Conservation (phyloP, 2,797 vertebrate species). For the Jordanella pulchra region DNA sequence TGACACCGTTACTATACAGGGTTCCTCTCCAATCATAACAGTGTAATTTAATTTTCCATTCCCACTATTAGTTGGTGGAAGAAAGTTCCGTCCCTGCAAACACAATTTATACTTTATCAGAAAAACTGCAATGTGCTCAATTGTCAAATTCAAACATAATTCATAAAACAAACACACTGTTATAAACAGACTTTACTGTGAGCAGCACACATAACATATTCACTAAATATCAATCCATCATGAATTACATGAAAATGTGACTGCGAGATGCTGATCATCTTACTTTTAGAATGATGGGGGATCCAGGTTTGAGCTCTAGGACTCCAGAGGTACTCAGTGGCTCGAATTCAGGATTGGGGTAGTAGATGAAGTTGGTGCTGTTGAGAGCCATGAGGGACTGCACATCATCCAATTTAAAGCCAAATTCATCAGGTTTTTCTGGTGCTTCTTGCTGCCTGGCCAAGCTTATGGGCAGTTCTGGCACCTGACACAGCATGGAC, state of each 20-base stretch:
- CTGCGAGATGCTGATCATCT: slow-evolving; percentile 1
- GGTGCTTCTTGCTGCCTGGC: slow-evolving; percentile 83
- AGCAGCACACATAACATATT: background rate
- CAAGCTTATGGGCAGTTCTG: slow-evolving; percentile 84
- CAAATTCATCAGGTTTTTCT: slow-evolving; percentile 92
- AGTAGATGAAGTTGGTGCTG: slow-evolving; percentile 94
- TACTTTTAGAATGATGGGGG: slow-evolving; percentile 97
- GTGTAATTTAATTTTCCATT: slow-evolving; percentile 97
- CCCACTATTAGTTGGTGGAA: slow-evolving; percentile 89
- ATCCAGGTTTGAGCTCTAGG: slow-evolving; percentile 95
- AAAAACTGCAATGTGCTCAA: background rate
- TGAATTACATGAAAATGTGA: background rate
- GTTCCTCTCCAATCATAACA: slow-evolving; percentile 92
- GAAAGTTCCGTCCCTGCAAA: slow-evolving; percentile 91
- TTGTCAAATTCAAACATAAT: background rate
- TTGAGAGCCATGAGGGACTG: slow-evolving; percentile 91
- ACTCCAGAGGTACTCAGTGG: slow-evolving; percentile 88
- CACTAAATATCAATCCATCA: background rate
- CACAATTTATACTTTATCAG: background rate
- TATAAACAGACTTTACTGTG: background rate
- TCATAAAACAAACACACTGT: background rate
- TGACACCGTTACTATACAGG: slow-evolving; percentile 91
- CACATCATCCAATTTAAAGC: slow-evolving; percentile 95
- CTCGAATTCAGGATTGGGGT: slow-evolving; percentile 95
- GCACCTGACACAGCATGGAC: slow-evolving; percentile 94